Conservation (phyloP, 2,113 vertebrate species). For the Xerus inauris region DNA sequence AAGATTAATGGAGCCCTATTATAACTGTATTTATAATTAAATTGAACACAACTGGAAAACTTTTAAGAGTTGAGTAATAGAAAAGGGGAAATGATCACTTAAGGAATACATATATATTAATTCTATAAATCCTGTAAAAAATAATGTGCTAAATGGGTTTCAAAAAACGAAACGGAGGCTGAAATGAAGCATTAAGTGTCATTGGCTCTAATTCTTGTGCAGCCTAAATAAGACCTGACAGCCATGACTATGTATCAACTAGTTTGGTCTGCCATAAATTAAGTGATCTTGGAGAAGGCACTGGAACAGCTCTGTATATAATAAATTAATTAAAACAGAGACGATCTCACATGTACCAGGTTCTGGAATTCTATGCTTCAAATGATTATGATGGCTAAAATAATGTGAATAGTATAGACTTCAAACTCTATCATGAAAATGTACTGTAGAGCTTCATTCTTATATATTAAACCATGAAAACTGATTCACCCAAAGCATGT, state of each 20-base stretch:
- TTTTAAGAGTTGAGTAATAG: conserved; percentile 3
- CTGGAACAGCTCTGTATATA: background rate
- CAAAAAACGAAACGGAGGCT: background rate
- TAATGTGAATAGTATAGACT: background rate
- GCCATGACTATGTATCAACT: background rate
- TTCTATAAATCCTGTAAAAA: conserved; percentile 63
- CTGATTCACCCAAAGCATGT: background rate
- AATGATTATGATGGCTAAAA: background rate
- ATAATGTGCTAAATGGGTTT: conserved; percentile 55
- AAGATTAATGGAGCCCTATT: background rate
- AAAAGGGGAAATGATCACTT: conserved; percentile 48
- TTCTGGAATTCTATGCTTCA: background rate
- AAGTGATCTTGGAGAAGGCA: background rate
- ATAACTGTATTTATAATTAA: conserved; percentile 48
- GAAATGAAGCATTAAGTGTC: background rate
- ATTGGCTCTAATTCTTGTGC: background rate
- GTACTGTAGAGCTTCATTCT: background rate
- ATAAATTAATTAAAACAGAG: background rate
- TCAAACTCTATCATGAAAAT: background rate
- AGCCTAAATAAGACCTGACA: background rate
- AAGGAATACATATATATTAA: background rate
- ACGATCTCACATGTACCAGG: background rate
- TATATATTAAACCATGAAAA: background rate
- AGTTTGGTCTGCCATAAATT: background rate
- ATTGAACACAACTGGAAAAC: conserved; percentile 10